Conservation (phyloP, 2,113 vertebrate species). For the Vimba vimba region DNA sequence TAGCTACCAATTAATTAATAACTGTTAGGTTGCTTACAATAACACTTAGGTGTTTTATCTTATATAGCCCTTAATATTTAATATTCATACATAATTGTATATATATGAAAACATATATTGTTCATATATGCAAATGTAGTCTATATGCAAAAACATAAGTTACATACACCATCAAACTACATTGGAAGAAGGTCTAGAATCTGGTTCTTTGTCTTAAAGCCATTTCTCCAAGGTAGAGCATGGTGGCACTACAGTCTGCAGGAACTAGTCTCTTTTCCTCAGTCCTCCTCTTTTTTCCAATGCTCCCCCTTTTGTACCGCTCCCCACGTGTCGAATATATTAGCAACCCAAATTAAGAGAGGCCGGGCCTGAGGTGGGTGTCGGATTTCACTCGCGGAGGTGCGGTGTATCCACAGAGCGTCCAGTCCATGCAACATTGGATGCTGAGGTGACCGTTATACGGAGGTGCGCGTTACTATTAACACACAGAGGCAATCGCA, state of each 20-base stretch:
- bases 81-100: background rate
- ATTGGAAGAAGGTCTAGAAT: background rate
- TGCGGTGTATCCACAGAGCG: conserved; percentile 41
- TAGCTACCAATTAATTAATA: too few species aligned
- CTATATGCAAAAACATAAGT: background rate
- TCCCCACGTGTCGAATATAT: conserved; percentile 77
- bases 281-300: conserved; percentile 33
- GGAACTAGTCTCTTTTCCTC: conserved; percentile 57
- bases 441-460: conserved; percentile 50
- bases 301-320: conserved; percentile 66
- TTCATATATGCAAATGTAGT: background rate
- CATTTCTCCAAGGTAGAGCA: conserved; percentile 75
- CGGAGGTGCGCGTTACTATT: conserved; percentile 33
- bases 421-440: conserved; percentile 36
- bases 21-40: too few species aligned
- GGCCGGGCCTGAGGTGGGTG: conserved; percentile 69
- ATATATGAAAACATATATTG: background rate
- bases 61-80: background rate
- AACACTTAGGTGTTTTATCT: too few species aligned
- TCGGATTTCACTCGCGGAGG: conserved; percentile 70
- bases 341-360: conserved; percentile 68
- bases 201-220: conserved; percentile 72
- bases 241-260: conserved; percentile 80
- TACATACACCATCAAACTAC: background rate
- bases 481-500: background rate